Percentiles rank a stretch among this genome's conserved stretches.
Evolutionary conservation across 2,888 invertebrate species (phyloP).

Genomic region (Patella pellucida): DNA sequence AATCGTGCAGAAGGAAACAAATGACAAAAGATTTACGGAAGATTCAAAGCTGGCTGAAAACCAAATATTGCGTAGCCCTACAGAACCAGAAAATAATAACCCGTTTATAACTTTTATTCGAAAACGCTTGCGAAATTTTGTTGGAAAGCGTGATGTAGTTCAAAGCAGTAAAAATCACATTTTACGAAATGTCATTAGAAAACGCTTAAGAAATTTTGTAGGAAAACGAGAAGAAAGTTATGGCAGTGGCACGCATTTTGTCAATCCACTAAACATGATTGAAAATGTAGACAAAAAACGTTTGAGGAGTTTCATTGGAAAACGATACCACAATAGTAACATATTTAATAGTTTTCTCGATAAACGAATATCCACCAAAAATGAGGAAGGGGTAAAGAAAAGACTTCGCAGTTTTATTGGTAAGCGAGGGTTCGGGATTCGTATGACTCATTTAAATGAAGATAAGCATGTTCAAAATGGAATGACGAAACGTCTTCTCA

Average conservation of each 20-base stretch:
- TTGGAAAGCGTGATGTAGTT: conserved; percentile 16
- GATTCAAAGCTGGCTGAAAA: too few species aligned
- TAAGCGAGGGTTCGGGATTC: not conserved
- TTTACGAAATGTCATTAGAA: not conserved
- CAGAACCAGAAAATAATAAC: too few species aligned
- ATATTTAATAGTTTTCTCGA: not conserved
- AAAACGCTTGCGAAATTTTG: conserved; percentile 24
- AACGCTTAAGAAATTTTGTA: conserved; percentile 27
- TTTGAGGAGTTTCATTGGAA: conserved; percentile 21
- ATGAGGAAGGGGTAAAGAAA: conserved; percentile 9
- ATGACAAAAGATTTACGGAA: too few species aligned
- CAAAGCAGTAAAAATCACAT: not conserved
- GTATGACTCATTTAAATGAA: too few species aligned
- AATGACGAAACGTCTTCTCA: too few species aligned
- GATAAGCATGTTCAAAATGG: too few species aligned
- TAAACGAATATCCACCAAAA: not conserved
- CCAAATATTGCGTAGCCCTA: too few species aligned
- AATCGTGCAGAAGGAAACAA: too few species aligned
- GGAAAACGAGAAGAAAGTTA: conserved; percentile 22
- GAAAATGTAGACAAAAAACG: not conserved
- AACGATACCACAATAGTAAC: not conserved
- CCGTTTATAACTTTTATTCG: not conserved
- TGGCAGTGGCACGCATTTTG: not conserved
- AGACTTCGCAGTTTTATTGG: conserved; percentile 20
- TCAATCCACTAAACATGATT: not conserved